Base-by-base conservation (phyloP, 2,113 vertebrate genomes). In the Emberiza fucata region DNA sequence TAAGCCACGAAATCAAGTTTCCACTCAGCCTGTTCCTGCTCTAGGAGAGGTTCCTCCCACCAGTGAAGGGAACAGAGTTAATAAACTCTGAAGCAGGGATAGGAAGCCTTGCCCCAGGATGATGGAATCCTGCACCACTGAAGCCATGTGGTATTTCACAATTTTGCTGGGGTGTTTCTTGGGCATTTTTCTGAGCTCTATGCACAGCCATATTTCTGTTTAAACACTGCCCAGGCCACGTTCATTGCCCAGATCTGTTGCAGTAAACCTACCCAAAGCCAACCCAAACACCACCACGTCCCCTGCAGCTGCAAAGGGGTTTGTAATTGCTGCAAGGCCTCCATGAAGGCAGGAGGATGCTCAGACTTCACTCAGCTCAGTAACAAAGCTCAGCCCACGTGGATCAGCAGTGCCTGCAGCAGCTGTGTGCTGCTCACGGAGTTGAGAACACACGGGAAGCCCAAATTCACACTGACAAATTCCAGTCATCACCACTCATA, bases 1-100 rank as follows among this genome's bases (percentile, higher is more conserved):
- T 81, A 96, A 94, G 72, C 56, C 84, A 82, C 59, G 71, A 93
- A 88, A 97, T 89, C 75, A 96, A 90, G 76, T 84, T 91, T 91
- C 61, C 92, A 79, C 47, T 35, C 63, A 78, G 86, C 60, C 64
- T 47, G 20, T 37, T 76, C 85, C 70, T 92, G 69, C 85, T 88
- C 82, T 69, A 47, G 71, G 81, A 82, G 33, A 81, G 71, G 33
- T n/a, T 68, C 18, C 78, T 68, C 39, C 75, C 82, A 86, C 81
- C 91, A 92, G 86, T 86, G 59, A 48, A 92, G 79, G 78, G 44
- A 72, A n/a, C 11, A 24, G 10, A 59, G 25, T 19, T 14, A 53
- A 44, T 61, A 40, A 35, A 65, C 40, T n/a, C 40, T 6, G 19
- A 33, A 94, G 88, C 80, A 73, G 47, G 51, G 29, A 68, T 57